A percentile compares a stretch with the other conserved stretches of the same genome.
phyloP scores from a whole-genome alignment of 2,797 vertebrate species.

The Avahi laniger region DNA sequence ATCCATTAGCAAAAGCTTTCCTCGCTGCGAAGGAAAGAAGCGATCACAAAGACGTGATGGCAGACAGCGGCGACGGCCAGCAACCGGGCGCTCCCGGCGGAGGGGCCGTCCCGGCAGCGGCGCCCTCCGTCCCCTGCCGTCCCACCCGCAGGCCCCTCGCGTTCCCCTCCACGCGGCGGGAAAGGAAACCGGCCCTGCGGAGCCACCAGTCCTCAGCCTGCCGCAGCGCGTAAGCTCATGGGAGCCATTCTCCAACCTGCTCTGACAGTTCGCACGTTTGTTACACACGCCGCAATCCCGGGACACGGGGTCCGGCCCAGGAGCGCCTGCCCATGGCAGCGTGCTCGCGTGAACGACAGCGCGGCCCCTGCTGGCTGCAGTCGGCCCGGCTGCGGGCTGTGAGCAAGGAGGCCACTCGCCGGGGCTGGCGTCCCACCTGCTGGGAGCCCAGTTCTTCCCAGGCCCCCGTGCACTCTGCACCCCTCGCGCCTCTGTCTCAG shows the following conservation, averaged over 20 bases:
- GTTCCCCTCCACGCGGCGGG: slow-evolving; percentile 85
- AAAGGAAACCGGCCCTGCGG: slow-evolving; percentile 88
- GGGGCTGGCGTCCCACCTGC: slow-evolving; percentile 87
- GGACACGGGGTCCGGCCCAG: slow-evolving; percentile 94
- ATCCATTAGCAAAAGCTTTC: slow-evolving; percentile 93
- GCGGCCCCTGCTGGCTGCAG: slow-evolving; percentile 78
- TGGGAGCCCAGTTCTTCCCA: slow-evolving; percentile 92
- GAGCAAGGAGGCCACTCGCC: slow-evolving; percentile 88
- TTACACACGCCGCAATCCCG: slow-evolving; percentile 92
- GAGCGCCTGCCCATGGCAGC: slow-evolving; percentile 89
- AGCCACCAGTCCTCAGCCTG: slow-evolving; percentile 92
- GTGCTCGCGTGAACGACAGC: slow-evolving; percentile 90
- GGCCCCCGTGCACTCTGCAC: slow-evolving; percentile 88
- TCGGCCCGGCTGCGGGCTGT: slow-evolving; percentile 92
- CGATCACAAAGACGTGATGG: slow-evolving; percentile 89
- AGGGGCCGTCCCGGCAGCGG: slow-evolving; percentile 78
- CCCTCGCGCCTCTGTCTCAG: slow-evolving; percentile 85
- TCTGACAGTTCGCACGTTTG: slow-evolving; percentile 90
- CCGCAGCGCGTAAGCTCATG: slow-evolving; percentile 89
- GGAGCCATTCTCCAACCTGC: slow-evolving; percentile 91
- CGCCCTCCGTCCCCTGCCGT: slow-evolving; percentile 65
- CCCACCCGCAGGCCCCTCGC: slow-evolving; percentile 89
- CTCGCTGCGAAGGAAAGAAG: slow-evolving; percentile 92
- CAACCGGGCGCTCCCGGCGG: slow-evolving; percentile 89
- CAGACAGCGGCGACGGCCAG: slow-evolving; percentile 87